phyloP scores from a whole-genome alignment of 2,888 invertebrate species.

The Ennomos quercinarius region DNA sequence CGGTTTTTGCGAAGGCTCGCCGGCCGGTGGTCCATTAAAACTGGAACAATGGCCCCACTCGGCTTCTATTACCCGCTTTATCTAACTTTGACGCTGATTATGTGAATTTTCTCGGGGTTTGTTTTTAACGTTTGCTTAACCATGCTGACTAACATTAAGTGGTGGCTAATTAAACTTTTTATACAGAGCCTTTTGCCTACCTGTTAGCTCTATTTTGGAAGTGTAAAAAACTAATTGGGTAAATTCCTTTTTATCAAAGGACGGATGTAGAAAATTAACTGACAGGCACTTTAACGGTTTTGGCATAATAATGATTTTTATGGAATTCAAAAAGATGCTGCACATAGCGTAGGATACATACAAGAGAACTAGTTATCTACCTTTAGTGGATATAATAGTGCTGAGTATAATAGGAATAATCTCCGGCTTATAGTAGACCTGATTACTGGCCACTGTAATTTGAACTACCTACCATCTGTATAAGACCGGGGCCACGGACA shows the following conservation, averaged over 20 bases:
- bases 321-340: not conserved
- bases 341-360: no score
- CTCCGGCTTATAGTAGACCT: no score
- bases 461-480: no score
- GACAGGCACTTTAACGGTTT: conserved; percentile 4
- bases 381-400: no score
- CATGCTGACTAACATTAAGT: conserved; percentile 44
- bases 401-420: no score
- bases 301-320: not conserved
- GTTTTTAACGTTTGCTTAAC: conserved; percentile 58
- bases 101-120: conserved; percentile 70
- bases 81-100: conserved; percentile 79
- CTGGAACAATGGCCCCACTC: conserved; percentile 78
- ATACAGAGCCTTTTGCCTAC: conserved; percentile 10
- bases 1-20: conserved; percentile 74
- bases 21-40: conserved; percentile 81
- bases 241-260: conserved; percentile 17
- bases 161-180: conserved; percentile 45
- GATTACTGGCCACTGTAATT: no score
- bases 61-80: conserved; percentile 77
- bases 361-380: no score
- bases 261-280: conserved; percentile 10
- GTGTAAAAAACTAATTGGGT: conserved; percentile 21
- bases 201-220: conserved; percentile 24
- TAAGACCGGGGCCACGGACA: no score